These are phyloP conservation scores for Callipepla squamata DNA, from an alignment of 2,113 vertebrate species.

Conservation along the genomic window DNA sequence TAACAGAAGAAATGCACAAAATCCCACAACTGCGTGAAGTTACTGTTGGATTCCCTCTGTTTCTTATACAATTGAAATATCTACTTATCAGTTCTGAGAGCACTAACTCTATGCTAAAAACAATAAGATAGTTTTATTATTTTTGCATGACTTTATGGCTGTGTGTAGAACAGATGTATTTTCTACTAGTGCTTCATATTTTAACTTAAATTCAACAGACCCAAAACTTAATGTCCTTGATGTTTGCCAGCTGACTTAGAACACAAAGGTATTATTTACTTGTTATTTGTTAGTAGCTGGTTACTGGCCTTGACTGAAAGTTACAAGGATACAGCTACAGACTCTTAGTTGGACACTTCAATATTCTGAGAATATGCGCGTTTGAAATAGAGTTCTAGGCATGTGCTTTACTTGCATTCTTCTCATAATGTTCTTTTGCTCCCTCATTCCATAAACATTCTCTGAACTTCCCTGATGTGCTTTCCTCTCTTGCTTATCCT, in stretches of 20 bases:
- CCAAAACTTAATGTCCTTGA: background rate
- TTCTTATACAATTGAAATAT: background rate
- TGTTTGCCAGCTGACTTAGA: background rate
- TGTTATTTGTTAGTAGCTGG: background rate
- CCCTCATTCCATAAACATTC: rapidly evolving
- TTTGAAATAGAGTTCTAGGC: background rate
- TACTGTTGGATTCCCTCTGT: background rate
- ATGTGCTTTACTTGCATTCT: background rate
- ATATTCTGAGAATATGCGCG: rapidly evolving
- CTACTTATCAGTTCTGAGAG: background rate
- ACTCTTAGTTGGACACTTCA: background rate
- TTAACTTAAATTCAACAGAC: background rate
- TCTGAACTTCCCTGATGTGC: background rate
- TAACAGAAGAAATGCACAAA: background rate
- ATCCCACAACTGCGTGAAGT: background rate
- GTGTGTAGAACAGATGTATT: background rate
- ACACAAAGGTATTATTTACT: background rate
- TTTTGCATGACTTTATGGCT: background rate
- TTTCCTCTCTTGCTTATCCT: background rate
- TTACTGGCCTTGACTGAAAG: background rate
- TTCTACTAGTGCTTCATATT: background rate
- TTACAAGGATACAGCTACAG: background rate
- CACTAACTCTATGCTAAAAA: background rate
- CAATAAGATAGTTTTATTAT: background rate
- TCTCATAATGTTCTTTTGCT: background rate